Evolutionary conservation across 2,888 invertebrate species (phyloP).

Genomic region (Amblyjoppa fuscipennis): DNA sequence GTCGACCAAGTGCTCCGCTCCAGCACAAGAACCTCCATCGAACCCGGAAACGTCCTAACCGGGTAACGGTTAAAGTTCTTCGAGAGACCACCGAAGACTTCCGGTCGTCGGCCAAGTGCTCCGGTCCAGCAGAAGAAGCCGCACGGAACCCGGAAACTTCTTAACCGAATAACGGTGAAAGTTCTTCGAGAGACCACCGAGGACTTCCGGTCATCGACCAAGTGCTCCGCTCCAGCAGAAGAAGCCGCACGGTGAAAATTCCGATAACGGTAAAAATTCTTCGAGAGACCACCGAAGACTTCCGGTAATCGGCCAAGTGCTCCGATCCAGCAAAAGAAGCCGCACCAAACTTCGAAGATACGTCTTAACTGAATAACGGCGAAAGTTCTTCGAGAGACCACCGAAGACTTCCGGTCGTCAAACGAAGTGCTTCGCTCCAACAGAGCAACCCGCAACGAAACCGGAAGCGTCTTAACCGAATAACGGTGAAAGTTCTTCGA

Average conservation of each 20-base stretch:
- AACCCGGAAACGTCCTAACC: neutral
- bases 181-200: neutral
- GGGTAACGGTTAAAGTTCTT: neutral
- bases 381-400: neutral
- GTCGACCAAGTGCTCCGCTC: neutral
- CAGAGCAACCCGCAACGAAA: neutral
- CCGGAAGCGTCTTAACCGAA: neutral
- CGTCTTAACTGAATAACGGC: neutral
- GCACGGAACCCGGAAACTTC: conserved; percentile 30
- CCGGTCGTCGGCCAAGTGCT: neutral
- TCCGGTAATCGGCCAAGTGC: neutral
- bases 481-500: neutral
- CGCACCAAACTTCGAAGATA: conserved; percentile 38
- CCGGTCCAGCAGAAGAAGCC: conserved; percentile 8
- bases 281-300: neutral
- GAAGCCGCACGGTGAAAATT: neutral
- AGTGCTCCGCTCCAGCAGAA: conserved; percentile 32
- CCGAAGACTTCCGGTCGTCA: neutral
- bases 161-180: neutral
- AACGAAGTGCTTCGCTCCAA: conserved; percentile 9
- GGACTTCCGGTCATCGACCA: neutral
- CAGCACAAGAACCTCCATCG: neutral
- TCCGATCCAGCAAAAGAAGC: conserved; percentile 20
- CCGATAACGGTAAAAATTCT: neutral
- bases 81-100: neutral